Evolutionary conservation across 1,140 invertebrate genomes (phyloP), one percentile per base, ranked within the genome.

Genomic region (Musca vetustissima): DNA sequence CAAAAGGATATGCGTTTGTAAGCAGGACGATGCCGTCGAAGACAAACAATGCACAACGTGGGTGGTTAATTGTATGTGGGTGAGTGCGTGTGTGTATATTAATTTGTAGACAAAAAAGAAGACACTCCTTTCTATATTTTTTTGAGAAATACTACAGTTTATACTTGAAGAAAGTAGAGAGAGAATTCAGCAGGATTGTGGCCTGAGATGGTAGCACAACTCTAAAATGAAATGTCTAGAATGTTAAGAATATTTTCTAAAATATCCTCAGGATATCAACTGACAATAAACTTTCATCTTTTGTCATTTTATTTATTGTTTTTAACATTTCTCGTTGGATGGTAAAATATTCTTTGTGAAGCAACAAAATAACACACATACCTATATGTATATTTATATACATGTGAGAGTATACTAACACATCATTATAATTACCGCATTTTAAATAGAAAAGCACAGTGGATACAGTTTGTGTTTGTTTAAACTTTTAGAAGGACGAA

Each of bases 231-330:
- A 61, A 61, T 61, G 57, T 61, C 57, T 61, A 61, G 57, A 61
- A 61, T 61, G 28, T 61, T 43, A 61, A 61, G 57, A 61, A 61
- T 61, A 61, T 61, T 61, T 59, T 61, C 57, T 36, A 61, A 61
- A 61, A 65, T 65, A 65, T 19, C 64, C 64, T 65, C 43, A 65
- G 64, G 64, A 65, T 28, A 65, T 65, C 64, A 65, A 49, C 64
- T 65, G 64, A 65, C 64, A 65, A 65, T 65, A 65, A 65, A 65
- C 64, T 65, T 65, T 65, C 64, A 65, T 65, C 64, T 65, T 65
- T 65, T 65, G 64, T 65, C 48, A 65, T 65, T 65, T 65, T 65
- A 50, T 65, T 49, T 65, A 65, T 65, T 65, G 64, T 65, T 65
- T 36, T 36, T 61, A 61, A 36, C 57, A 49, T 65, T 49, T 48